These are phyloP conservation scores for Alces alces DNA, from an alignment of 2,113 vertebrate genomes.

Conservation along the genomic window DNA sequence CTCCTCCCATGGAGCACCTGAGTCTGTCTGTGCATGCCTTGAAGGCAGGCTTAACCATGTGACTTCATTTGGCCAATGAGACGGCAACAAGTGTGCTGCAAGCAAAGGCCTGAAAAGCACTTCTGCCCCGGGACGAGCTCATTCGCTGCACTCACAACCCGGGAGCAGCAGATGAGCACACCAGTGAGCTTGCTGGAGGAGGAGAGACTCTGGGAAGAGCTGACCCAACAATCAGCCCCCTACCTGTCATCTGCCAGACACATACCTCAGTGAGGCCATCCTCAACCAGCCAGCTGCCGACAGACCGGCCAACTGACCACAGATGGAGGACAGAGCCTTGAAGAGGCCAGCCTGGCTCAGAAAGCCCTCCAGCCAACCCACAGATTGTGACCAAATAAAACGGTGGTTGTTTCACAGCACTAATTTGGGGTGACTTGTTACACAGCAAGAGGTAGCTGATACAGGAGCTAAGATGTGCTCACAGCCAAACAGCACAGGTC, in stretches of 20 bases:
- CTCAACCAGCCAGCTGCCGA: background rate
- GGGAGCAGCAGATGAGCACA: no score
- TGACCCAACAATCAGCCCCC: background rate
- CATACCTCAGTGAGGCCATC: background rate
- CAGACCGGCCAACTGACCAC: background rate
- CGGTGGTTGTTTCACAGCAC: background rate
- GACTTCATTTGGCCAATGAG: background rate
- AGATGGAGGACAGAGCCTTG: background rate
- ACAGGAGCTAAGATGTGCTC: background rate
- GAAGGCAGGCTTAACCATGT: background rate
- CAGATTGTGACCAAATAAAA: background rate
- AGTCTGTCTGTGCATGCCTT: background rate
- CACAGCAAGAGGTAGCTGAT: background rate
- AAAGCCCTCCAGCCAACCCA: background rate
- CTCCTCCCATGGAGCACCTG: background rate
- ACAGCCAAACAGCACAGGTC: background rate
- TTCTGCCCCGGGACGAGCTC: fast-evolving
- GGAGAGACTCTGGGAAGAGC: background rate
- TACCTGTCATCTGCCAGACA: background rate
- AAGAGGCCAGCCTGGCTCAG: background rate
- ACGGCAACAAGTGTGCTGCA: background rate
- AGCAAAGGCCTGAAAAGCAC: background rate
- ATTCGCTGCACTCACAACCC: background rate
- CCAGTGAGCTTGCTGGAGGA: background rate
- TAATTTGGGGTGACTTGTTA: background rate